Base-by-base conservation (phyloP, 2,888 invertebrate species). In the Drosophila antonietae region DNA sequence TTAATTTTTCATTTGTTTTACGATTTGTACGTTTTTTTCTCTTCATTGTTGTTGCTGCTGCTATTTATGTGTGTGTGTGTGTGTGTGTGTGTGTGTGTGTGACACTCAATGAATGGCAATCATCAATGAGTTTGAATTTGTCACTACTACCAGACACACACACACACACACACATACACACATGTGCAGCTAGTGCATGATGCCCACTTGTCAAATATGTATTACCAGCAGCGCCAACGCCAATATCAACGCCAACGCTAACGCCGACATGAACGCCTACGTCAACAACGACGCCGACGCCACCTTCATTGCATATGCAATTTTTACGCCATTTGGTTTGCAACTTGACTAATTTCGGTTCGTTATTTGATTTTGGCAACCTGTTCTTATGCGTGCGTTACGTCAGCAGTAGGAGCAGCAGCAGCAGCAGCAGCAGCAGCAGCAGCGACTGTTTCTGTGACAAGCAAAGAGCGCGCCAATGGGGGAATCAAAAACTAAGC, bases 51-150 rank as follows among this genome's bases (percentile, higher is more conserved):
- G 20, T 20, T 20, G 20, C 20, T 53, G 47, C 28, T 47, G 47
- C 3, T 47, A n/a, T 46, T 47, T 28, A 5, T 44, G 3, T 20
- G 33, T 57, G 12, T 35, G 31, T 20, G 15, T 43, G 23, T 44
- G 23, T 52, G 58, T 60, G 46, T 61, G 51, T 39, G 37, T 65
- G 20, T 20, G 20, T 20, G 20, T 20, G 20, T 20, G 20, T 33
- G 55, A n/a, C 44, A 23, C 62, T 72, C 65, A 61, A 79, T 83
- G 83, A 83, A 83, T 86, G 81, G 51, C 76, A 81, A 68, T 51
- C 65, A 81, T 85, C 81, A 83, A 83, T 83, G 83, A 85, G 72
- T 62, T 73, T 57, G 49, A 55, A 66, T 33, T 68, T 73, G 63
- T 73, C 37, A 53, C 39, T 61, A 35, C 58, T 55, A 66, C 20